Conservation (phyloP, 2,113 vertebrate species). For the Scytalopus superciliaris region DNA sequence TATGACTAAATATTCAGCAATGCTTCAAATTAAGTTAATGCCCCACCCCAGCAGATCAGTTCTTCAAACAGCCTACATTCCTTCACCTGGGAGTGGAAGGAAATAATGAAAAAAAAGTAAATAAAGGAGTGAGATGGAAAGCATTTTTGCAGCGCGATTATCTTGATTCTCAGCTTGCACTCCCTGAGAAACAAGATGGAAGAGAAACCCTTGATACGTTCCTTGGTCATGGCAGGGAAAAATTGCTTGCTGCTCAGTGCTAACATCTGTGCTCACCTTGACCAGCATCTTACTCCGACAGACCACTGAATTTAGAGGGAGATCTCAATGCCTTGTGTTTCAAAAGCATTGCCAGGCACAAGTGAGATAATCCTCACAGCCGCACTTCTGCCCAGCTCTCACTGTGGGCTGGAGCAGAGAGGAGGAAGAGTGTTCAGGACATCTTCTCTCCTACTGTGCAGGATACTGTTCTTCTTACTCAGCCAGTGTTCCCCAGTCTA, state of each 20-base stretch:
- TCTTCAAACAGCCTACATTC: constrained; percentile 68
- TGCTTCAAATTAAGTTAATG: constrained; percentile 57
- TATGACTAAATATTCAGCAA: constrained; percentile 69
- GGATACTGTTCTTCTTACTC: not conserved
- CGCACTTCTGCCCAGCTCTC: not conserved
- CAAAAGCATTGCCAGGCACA: rapidly evolving
- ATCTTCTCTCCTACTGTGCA: not conserved
- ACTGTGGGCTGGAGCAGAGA: not conserved
- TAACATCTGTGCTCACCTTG: not conserved
- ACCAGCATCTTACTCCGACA: not conserved
- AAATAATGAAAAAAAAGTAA: constrained; percentile 72
- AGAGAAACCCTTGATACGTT: not conserved
- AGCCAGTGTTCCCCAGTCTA: not conserved
- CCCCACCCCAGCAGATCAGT: constrained; percentile 57
- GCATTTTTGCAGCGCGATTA: constrained; percentile 62
- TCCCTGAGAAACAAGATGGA: constrained; percentile 42
- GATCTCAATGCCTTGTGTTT: not conserved
- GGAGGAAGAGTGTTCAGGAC: not conserved
- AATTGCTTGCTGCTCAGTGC: not conserved
- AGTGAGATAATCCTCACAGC: not conserved
- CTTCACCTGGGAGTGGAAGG: constrained; percentile 66
- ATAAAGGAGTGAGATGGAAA: constrained; percentile 69
- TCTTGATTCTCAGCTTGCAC: constrained; percentile 43
- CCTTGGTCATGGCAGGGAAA: not conserved
- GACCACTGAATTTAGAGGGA: not conserved